Evolutionary conservation across 2,888 invertebrate genomes (phyloP), one percentile per base, ranked within the genome.

Genomic region (Tinea pellionella): DNA sequence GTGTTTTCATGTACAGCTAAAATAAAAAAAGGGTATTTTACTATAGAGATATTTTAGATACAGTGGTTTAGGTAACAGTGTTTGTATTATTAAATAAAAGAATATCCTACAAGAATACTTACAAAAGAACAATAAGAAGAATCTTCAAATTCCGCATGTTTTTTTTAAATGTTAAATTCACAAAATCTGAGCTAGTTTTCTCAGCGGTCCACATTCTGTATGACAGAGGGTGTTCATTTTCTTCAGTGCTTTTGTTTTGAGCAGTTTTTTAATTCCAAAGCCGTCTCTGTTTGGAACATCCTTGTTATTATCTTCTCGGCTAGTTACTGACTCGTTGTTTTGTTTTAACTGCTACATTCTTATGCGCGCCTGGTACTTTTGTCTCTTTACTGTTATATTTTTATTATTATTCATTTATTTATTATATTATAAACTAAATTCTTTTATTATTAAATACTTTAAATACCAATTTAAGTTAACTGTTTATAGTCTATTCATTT

Each of bases 141-240:
- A 3, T 24, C 6, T 24, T 24, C 6, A 24, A 24, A 24, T 24
- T 24, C 6, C 2, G 24, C 2, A 37, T 37, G 9, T 2, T 12
- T 37, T 37, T 37, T 37, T 37, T 12, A 30, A 30, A 30, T 30
- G 30, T 51, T 8, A 7, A 24, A 24, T 24, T n/a, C 53, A 24
- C 24, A 53, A 37, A 53, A 53, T 24, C 53, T 53, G 53, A 32
- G 30, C 32, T 57, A 57, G 57, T 57, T 57, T 32, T 32, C 57
- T 57, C 57, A 57, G 13, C 13, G 11, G 30, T 57, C 30, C 7
- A 32, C 57, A 57, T 13, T 32, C n/a, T n/a, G 55, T n/a, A 6
- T 57, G 57, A 57, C 57, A 57, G 32, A 57, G 57, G 32, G 16
- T 57, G 57, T 57, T 57, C 57, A 57, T 57, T 57, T 57, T 57